Evolutionary conservation across 30 jellyfish, hydroid and myxozoan genomes (phyloP).

Genomic region (Hydractinia echinata): DNA sequence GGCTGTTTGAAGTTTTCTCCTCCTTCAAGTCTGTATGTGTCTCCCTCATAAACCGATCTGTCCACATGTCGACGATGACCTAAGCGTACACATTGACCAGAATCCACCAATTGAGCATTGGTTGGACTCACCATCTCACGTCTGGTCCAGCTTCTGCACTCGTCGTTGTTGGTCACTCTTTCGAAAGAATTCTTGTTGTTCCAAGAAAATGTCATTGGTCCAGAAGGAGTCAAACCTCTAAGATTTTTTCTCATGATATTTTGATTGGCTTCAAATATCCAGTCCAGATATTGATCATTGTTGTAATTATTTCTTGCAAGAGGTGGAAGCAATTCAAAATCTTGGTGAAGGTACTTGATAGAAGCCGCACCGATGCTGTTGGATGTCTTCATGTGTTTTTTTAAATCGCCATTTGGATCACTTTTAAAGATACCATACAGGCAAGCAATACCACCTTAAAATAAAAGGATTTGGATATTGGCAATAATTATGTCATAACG

Average conservation of each 20-base stretch:
- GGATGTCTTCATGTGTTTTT: background rate
- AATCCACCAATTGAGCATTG: background rate
- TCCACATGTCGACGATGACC: background rate
- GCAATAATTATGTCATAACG: no score
- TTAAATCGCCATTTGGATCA: background rate
- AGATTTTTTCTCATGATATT: background rate
- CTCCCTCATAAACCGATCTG: background rate
- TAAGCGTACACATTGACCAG: background rate
- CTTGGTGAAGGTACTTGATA: background rate
- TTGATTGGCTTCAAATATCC: constrained; percentile 1
- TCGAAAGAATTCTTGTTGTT: background rate
- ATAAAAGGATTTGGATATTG: no score
- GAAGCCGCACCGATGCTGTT: background rate
- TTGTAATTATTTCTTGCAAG: background rate
- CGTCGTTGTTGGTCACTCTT: background rate
- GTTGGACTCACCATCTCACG: background rate
- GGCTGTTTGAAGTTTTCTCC: background rate
- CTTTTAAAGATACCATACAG: background rate
- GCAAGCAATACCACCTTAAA: constrained; percentile 1
- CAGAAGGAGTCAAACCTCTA: background rate
- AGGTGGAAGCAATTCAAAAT: constrained; percentile 1
- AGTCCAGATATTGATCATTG: background rate
- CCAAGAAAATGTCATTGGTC: background rate
- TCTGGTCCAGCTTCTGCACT: background rate
- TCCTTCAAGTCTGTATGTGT: background rate